Percentiles rank a stretch among this genome's conserved stretches.
These are phyloP conservation scores for Apogon talboti DNA, from an alignment of 2,797 vertebrate genomes.

Conservation along the genomic window DNA sequence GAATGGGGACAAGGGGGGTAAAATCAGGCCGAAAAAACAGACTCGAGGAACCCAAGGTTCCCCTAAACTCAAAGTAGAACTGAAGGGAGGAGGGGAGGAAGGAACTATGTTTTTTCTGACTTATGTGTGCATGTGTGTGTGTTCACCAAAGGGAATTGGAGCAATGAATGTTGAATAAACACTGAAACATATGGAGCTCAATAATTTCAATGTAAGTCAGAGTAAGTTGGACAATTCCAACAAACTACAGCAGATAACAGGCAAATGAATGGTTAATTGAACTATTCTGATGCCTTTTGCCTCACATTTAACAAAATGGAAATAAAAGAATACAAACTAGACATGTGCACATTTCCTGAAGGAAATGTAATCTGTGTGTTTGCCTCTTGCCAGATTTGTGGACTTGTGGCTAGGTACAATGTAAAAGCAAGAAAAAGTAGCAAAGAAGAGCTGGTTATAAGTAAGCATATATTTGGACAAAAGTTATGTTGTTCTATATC, in stretches of 20 bases:
- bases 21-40: constrained; percentile 61
- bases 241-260: constrained; percentile 34
- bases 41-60: constrained; percentile 42
- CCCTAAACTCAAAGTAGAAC: constrained; percentile 38
- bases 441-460: too few relatives aligned
- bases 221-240: constrained; percentile 24
- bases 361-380: too few relatives aligned
- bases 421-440: too few relatives aligned
- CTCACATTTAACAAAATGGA: constrained; percentile 12
- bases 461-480: too few relatives aligned
- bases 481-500: too few relatives aligned
- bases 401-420: too few relatives aligned
- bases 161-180: constrained; percentile 41
- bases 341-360: too few relatives aligned
- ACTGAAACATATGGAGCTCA: constrained; percentile 44
- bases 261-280: constrained; percentile 27
- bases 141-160: constrained; percentile 10
- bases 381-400: too few relatives aligned
- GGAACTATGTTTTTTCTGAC: neutral
- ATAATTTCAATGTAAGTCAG: constrained; percentile 32
- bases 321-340: too few relatives aligned
- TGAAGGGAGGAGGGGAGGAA: constrained; percentile 7
- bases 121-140: constrained; percentile 6
- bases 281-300: constrained; percentile 12
- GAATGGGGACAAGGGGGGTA: constrained; percentile 50